Percentiles rank a stretch among this genome's conserved stretches.
phyloP scores from a whole-genome alignment of 2,888 invertebrate genomes.

The Pseudoips prasinana region DNA sequence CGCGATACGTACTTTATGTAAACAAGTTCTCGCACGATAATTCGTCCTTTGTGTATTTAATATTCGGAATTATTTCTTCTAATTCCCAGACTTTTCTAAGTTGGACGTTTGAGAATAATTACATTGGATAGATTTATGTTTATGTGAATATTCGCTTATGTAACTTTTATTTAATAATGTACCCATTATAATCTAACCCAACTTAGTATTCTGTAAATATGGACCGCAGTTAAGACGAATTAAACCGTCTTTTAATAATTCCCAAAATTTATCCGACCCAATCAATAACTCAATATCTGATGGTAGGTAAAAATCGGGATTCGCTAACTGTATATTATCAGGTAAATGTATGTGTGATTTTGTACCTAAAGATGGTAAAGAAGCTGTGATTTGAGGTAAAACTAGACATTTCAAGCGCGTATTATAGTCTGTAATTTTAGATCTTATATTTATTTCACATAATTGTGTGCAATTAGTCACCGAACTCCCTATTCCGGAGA shows the following conservation, averaged over 20 bases:
- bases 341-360: background rate
- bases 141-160: background rate
- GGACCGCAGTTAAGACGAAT: conserved; percentile 4
- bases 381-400: conserved; percentile 5
- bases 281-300: conserved; percentile 3
- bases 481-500: no score
- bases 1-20: no score
- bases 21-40: no score
- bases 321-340: conserved; percentile 2
- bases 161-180: background rate
- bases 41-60: no score
- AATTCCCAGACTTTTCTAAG: no score
- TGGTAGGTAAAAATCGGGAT: no score
- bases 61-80: no score
- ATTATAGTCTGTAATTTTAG: conserved; percentile 3
- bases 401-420: conserved; percentile 16
- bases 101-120: background rate
- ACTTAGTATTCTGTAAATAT: conserved; percentile 1
- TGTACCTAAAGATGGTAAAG: background rate
- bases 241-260: no score
- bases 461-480: conserved; percentile 9
- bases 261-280: conserved; percentile 6
- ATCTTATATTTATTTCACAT: conserved; percentile 19
- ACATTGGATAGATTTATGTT: background rate
- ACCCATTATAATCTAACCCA: conserved; percentile 6